These are phyloP conservation scores for Spodoptera picta DNA, from an alignment of 2,888 invertebrate species.

Conservation along the genomic window DNA sequence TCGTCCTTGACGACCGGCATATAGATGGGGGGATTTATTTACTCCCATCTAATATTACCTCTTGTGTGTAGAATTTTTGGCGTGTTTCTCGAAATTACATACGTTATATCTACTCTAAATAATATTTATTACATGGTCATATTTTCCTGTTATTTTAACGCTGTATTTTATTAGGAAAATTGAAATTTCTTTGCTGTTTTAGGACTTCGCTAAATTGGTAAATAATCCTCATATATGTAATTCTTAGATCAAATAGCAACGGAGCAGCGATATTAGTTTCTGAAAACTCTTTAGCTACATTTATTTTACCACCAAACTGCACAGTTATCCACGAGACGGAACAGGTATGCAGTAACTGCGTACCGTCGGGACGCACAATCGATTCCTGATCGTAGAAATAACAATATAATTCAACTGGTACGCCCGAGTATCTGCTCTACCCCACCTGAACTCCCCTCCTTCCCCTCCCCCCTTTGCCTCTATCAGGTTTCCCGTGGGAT, in stretches of 20 bases:
- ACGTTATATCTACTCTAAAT: slow-evolving; percentile 6
- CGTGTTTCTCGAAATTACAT: slow-evolving; percentile 12
- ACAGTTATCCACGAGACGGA: slow-evolving; percentile 16
- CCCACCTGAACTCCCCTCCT: slow-evolving; percentile 52
- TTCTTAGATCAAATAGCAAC: too few species aligned
- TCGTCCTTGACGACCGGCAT: slow-evolving; percentile 47
- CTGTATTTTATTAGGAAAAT: too few species aligned
- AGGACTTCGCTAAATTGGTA: too few species aligned
- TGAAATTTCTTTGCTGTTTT: too few species aligned
- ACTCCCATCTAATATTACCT: slow-evolving; percentile 48
- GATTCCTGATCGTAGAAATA: slow-evolving; percentile 59
- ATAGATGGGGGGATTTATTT: slow-evolving; percentile 54
- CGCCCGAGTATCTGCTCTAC: slow-evolving; percentile 55
- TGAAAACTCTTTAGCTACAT: not conserved
- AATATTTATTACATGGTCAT: slow-evolving; percentile 10
- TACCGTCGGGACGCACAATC: slow-evolving; percentile 46
- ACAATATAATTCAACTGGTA: slow-evolving; percentile 61
- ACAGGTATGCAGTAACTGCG: slow-evolving; percentile 32
- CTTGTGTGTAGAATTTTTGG: slow-evolving; percentile 39
- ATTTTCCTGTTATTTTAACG: not conserved
- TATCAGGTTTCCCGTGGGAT: slow-evolving; percentile 44
- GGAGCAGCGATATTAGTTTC: too few species aligned
- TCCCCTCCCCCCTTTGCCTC: slow-evolving; percentile 18
- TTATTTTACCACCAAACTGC: slow-evolving; percentile 4
- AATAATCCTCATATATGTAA: too few species aligned